Conservation (phyloP, 2,113 vertebrate genomes). For the Heterotis niloticus region DNA sequence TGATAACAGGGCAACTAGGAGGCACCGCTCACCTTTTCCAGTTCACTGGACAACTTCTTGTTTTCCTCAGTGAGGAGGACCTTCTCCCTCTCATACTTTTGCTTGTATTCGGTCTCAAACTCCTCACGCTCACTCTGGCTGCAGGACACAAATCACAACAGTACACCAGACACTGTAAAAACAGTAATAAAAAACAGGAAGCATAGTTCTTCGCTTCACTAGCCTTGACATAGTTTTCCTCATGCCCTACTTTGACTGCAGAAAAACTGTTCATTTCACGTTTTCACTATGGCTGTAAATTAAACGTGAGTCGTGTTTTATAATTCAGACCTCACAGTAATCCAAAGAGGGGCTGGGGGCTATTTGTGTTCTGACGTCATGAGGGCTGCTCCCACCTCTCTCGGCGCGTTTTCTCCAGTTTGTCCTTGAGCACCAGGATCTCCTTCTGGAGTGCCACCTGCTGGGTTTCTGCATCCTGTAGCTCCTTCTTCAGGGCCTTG, state of each 20-base stretch:
- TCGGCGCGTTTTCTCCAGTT: conserved; percentile 88
- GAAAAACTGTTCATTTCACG: no score
- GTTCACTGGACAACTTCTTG: conserved; percentile 85
- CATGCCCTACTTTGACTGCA: no score
- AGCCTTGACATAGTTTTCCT: no score
- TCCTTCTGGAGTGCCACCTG: conserved; percentile 92
- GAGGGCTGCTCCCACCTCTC: conserved; percentile 69
- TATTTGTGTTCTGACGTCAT: background rate
- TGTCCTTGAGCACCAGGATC: conserved; percentile 92
- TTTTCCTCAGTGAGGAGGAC: conserved; percentile 82
- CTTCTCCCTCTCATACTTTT: conserved; percentile 89
- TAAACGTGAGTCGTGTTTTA: no score
- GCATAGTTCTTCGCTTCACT: no score
- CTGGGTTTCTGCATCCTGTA: conserved; percentile 86
- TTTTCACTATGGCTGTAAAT: no score
- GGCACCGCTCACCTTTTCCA: conserved; percentile 72
- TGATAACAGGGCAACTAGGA: no score
- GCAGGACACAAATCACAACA: conserved; percentile 28
- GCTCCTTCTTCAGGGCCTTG: conserved; percentile 86
- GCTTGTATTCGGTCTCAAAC: conserved; percentile 83
- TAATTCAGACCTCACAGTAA: background rate
- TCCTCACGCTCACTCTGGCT: conserved; percentile 93
- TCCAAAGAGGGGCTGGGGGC: background rate
- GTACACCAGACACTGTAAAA: no score
- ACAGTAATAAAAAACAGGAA: no score